Conservation (phyloP, 2,113 vertebrate genomes). For the Guaruba guarouba region DNA sequence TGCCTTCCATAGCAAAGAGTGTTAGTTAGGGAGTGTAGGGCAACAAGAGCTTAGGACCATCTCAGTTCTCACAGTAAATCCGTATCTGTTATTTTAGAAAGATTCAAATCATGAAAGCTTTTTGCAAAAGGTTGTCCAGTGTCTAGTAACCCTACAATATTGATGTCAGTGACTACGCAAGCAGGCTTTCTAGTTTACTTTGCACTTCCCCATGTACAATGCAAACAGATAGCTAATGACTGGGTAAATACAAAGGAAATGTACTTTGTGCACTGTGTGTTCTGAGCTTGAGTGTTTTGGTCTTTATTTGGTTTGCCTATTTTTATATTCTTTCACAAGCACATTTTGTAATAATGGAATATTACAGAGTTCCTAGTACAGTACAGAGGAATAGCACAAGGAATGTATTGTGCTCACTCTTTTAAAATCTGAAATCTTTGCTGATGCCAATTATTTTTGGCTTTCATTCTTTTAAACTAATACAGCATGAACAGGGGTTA, state of each 20-base stretch:
- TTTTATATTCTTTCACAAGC: slow-evolving; percentile 55
- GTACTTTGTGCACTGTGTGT: slow-evolving; percentile 43
- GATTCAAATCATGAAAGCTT: neutral
- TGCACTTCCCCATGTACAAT: slow-evolving; percentile 34
- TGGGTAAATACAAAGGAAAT: slow-evolving; percentile 59
- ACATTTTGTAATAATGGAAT: slow-evolving; percentile 55
- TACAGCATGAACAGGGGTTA: neutral
- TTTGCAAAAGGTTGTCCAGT: slow-evolving; percentile 11
- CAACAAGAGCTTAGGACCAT: neutral
- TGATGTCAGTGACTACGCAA: slow-evolving; percentile 54
- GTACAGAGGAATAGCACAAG: slow-evolving; percentile 34
- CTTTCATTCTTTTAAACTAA: slow-evolving; percentile 58
- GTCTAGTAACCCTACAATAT: neutral
- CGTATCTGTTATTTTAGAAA: slow-evolving; percentile 16
- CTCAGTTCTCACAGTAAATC: slow-evolving; percentile 26
- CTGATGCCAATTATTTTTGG: slow-evolving; percentile 44
- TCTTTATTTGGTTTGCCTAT: slow-evolving; percentile 63
- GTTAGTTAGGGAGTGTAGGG: neutral
- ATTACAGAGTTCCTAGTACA: slow-evolving; percentile 48
- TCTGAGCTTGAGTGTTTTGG: slow-evolving; percentile 49
- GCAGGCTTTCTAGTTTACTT: slow-evolving; percentile 38
- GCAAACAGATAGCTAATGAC: slow-evolving; percentile 58
- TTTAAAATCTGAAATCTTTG: slow-evolving; percentile 38
- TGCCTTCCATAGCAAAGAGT: neutral
- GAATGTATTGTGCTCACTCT: slow-evolving; percentile 40